Evolutionary conservation across 2,113 vertebrate species (phyloP).

Genomic region (Amia ocellicauda): DNA sequence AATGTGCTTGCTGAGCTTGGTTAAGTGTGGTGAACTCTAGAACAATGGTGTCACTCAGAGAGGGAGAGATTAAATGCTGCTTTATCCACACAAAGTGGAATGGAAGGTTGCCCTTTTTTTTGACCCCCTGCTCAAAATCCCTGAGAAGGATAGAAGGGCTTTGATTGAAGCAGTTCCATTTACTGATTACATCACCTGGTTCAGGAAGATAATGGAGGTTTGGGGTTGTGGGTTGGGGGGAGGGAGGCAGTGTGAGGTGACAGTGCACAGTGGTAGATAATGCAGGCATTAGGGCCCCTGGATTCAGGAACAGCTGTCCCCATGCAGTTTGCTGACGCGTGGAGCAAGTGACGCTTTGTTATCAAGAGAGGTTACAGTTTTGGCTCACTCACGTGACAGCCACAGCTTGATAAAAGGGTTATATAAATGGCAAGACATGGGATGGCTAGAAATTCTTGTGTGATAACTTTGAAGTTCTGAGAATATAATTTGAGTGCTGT

Average conservation of each 20-base stretch:
- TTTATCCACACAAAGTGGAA: conserved; percentile 13
- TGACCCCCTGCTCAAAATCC: conserved; percentile 25
- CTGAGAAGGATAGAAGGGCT: conserved; percentile 33
- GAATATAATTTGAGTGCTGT: too few relatives aligned
- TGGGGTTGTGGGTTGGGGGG: neutral
- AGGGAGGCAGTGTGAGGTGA: conserved; percentile 28
- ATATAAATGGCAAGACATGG: too few relatives aligned
- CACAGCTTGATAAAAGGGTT: too few relatives aligned
- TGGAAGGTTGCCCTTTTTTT: conserved; percentile 15
- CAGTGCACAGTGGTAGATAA: conserved; percentile 21
- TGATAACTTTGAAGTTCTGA: too few relatives aligned
- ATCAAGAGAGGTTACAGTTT: too few relatives aligned
- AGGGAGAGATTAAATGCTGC: conserved; percentile 3
- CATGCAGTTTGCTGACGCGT: too few relatives aligned
- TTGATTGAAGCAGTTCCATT: conserved; percentile 33
- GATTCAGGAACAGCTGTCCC: too few relatives aligned
- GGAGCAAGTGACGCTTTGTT: too few relatives aligned
- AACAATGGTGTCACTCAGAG: neutral
- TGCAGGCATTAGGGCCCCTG: too few relatives aligned
- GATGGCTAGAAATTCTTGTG: too few relatives aligned
- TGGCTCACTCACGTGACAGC: too few relatives aligned
- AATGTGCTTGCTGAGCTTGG: conserved; percentile 9
- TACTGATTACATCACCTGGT: conserved; percentile 43
- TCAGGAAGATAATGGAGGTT: conserved; percentile 44
- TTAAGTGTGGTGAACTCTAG: conserved; percentile 1